These are phyloP conservation scores for Mastacembelus armatus DNA, from an alignment of 2,797 vertebrate genomes.

Conservation along the genomic window DNA sequence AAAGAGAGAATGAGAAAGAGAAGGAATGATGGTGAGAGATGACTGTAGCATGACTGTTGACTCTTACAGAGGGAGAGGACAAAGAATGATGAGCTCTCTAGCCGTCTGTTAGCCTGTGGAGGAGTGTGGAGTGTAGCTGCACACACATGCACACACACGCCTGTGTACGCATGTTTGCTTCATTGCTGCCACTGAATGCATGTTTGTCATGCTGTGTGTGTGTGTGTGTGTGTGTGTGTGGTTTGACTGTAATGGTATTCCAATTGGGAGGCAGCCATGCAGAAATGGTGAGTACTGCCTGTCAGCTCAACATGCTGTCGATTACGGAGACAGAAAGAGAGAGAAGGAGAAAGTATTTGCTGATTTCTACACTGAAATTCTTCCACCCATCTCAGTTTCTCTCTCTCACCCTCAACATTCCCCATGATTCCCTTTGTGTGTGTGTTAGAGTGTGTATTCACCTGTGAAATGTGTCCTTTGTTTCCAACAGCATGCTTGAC, in stretches of 20 bases:
- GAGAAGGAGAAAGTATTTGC: slow-evolving; percentile 5
- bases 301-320: slow-evolving; percentile 38
- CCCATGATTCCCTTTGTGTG: slow-evolving; percentile 22
- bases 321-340: slow-evolving; percentile 28
- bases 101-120: not conserved
- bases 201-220: slow-evolving; percentile 18
- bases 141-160: not conserved
- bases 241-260: slow-evolving; percentile 48
- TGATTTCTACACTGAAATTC: slow-evolving; percentile 42
- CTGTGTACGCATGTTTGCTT: not conserved
- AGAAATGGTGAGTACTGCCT: slow-evolving; percentile 46
- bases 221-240: not conserved
- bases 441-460: slow-evolving; percentile 52
- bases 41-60: slow-evolving; percentile 24
- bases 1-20: slow-evolving; percentile 43
- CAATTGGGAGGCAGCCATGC: slow-evolving; percentile 47
- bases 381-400: slow-evolving; percentile 3
- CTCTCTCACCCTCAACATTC: slow-evolving; percentile 23
- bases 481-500: slow-evolving; percentile 52
- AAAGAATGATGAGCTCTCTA: slow-evolving; percentile 14
- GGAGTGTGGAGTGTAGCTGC: not conserved
- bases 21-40: no score
- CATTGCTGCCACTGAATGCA: slow-evolving; percentile 11
- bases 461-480: slow-evolving; percentile 63
- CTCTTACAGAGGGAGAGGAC: slow-evolving; percentile 35